These are phyloP conservation scores for Ooceraea biroi DNA, from an alignment of 1,140 invertebrate species.

Conservation along the genomic window DNA sequence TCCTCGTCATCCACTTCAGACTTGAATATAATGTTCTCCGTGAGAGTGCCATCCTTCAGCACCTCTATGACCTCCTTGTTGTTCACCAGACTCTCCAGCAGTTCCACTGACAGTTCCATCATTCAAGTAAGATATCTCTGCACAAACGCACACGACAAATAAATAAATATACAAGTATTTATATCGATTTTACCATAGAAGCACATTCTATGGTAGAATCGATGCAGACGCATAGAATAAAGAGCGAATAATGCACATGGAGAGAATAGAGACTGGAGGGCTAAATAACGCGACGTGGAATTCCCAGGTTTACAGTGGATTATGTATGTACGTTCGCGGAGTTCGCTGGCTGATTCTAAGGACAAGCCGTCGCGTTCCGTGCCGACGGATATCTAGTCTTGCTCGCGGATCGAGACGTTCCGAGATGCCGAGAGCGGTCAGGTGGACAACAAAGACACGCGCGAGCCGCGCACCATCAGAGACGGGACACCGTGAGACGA, in stretches of 20 bases:
- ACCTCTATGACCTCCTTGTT: conserved; percentile 79
- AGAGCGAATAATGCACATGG: not conserved
- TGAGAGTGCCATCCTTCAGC: conserved; percentile 73
- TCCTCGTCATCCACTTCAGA: conserved; percentile 76
- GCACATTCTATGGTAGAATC: not conserved
- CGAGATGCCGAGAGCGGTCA: not conserved
- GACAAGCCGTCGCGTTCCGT: not conserved
- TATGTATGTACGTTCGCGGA: not conserved
- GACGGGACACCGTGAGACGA: not conserved
- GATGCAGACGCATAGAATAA: not conserved
- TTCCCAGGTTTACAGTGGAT: not conserved
- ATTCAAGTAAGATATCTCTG: not conserved
- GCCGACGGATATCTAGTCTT: not conserved
- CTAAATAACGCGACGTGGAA: not conserved
- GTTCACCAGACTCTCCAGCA: conserved; percentile 62
- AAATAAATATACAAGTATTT: not conserved
- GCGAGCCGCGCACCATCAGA: not conserved
- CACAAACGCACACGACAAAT: not conserved
- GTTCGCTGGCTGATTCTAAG: not conserved
- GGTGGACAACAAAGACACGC: not conserved
- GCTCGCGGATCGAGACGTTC: not conserved
- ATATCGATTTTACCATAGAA: no score
- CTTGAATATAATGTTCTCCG: conserved; percentile 79
- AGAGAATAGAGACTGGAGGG: not conserved
- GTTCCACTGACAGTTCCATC: conserved; percentile 68